Conservation (phyloP, 1,140 invertebrate species). For the Drosophila lini region DNA sequence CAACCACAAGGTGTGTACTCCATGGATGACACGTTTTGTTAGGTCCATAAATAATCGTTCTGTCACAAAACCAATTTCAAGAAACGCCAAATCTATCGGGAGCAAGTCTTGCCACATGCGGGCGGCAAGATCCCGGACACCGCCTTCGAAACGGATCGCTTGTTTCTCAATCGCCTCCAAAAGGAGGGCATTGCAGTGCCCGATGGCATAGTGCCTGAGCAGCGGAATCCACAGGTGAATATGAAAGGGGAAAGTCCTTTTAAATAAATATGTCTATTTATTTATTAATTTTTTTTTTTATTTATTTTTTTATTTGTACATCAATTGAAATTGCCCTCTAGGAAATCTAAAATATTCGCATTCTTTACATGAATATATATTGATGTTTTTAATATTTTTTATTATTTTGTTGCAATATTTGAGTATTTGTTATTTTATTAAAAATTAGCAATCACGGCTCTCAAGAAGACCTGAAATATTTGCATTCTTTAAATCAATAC, state of each 20-base stretch:
- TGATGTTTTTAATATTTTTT: no score
- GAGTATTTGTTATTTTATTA: no score
- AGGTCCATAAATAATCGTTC: conserved; percentile 50
- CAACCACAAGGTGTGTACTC: conserved; percentile 70
- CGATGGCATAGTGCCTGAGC: conserved; percentile 87
- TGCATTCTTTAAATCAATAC: no score
- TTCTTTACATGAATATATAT: no score
- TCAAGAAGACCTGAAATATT: no score
- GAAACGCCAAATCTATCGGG: conserved; percentile 88
- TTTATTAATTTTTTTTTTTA: no score
- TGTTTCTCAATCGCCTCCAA: conserved; percentile 87
- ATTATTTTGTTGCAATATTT: no score
- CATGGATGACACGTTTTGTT: not conserved
- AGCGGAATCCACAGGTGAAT: conserved; percentile 81
- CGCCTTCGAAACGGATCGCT: conserved; percentile 87
- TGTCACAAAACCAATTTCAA: conserved; percentile 66
- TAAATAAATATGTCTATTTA: no score
- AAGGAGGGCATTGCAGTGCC: conserved; percentile 87
- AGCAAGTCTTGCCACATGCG: conserved; percentile 87
- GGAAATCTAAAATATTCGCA: no score
- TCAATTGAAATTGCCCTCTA: no score
- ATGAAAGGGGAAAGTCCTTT: not conserved
- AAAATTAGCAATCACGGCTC: no score
- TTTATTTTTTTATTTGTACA: no score
- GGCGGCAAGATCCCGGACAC: conserved; percentile 89